phyloP scores from a whole-genome alignment of 2,888 invertebrate species.

The Heterodera filipjevi region DNA sequence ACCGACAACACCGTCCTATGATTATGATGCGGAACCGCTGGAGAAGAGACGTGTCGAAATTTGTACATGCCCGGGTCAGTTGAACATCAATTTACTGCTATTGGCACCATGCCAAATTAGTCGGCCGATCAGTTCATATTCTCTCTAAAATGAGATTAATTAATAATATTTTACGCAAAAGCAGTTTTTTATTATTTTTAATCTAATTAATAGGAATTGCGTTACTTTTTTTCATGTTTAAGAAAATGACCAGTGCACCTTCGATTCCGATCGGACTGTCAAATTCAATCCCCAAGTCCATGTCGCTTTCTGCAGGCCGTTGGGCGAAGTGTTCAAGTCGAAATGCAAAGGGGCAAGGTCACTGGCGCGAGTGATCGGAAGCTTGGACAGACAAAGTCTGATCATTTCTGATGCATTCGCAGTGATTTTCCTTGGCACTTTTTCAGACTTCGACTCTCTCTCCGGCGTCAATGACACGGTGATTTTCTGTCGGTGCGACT shows the following conservation, averaged over 20 bases:
- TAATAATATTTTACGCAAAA: no score
- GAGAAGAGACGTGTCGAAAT: not conserved
- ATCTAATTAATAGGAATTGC: no score
- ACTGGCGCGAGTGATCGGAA: conserved; percentile 19
- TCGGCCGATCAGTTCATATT: no score
- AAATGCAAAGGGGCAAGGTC: conserved; percentile 24
- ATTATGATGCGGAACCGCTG: conserved; percentile 12
- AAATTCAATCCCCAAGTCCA: conserved; percentile 16
- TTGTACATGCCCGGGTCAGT: conserved; percentile 15
- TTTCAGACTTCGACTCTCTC: conserved; percentile 6
- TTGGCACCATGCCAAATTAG: no score
- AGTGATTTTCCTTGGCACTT: not conserved
- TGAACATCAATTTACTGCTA: not conserved
- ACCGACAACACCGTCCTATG: conserved; percentile 25
- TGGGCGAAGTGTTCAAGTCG: conserved; percentile 18
- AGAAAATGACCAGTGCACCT: conserved; percentile 16
- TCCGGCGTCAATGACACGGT: conserved; percentile 25
- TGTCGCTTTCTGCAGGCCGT: conserved; percentile 17
- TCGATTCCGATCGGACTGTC: not conserved
- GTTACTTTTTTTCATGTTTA: not conserved
- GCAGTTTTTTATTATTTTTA: no score
- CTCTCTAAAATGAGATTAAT: no score
- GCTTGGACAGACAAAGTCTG: conserved; percentile 20
- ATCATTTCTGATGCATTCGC: not conserved
- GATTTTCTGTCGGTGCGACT: conserved; percentile 22